Conservation (phyloP, 1,140 invertebrate species). For the Drosophila arizonae region DNA sequence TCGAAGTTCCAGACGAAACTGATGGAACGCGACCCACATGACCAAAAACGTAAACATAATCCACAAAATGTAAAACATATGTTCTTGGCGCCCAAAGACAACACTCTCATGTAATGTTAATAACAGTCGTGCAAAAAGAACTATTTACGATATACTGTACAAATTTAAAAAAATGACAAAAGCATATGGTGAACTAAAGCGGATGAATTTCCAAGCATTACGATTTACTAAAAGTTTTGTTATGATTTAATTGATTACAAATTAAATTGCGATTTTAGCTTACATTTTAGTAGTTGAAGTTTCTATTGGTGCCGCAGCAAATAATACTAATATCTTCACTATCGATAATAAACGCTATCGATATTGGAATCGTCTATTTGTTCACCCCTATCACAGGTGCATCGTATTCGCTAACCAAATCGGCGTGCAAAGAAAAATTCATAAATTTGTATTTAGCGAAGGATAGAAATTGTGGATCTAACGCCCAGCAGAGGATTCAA, state of each 20-base stretch:
- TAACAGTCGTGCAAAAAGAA: neutral
- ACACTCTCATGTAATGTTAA: neutral
- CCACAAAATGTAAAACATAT: neutral
- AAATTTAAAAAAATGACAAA: no score
- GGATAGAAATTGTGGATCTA: conserved; percentile 13
- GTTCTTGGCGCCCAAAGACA: neutral
- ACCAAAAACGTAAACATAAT: conserved; percentile 3
- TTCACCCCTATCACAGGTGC: conserved; percentile 40
- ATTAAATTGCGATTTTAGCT: no score
- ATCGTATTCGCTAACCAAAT: conserved; percentile 46
- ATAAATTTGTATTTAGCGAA: conserved; percentile 9
- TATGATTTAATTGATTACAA: no score
- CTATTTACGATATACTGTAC: no score
- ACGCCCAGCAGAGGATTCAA: neutral
- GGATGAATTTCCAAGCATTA: no score
- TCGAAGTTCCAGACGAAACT: neutral
- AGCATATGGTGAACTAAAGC: no score
- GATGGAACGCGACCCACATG: neutral
- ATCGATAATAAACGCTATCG: conserved; percentile 13
- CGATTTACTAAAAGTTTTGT: no score
- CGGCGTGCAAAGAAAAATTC: conserved; percentile 47
- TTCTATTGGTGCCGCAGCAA: no score
- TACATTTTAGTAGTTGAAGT: no score
- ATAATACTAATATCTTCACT: no score
- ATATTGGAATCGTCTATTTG: neutral